phyloP scores from a whole-genome alignment of 2,888 invertebrate genomes.

The Pollenia angustigena region DNA sequence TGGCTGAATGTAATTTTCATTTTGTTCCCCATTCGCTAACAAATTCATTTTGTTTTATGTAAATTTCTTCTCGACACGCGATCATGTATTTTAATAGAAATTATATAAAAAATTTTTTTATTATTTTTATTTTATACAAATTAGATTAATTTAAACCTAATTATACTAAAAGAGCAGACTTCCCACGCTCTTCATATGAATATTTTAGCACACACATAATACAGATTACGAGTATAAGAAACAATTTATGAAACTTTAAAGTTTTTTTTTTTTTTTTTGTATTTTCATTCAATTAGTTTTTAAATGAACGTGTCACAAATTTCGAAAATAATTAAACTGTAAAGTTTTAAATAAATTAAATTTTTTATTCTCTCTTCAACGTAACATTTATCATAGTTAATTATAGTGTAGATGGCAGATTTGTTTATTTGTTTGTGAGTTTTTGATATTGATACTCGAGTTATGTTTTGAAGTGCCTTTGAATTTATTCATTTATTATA shows the following conservation, averaged over 20 bases:
- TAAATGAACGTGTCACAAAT: constrained; percentile 34
- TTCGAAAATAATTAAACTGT: constrained; percentile 34
- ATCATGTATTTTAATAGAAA: constrained; percentile 62
- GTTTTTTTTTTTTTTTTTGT: not conserved
- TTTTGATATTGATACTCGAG: constrained; percentile 44
- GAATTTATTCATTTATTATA: constrained; percentile 19
- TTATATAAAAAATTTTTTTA: constrained; percentile 32
- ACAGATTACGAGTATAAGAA: not conserved
- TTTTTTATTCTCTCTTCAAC: not conserved
- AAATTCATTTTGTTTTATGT: constrained; percentile 58
- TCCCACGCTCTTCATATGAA: constrained; percentile 40
- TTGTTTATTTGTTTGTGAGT: constrained; percentile 21
- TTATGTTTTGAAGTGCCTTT: constrained; percentile 19
- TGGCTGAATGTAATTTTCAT: constrained; percentile 15
- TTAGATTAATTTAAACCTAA: constrained; percentile 59
- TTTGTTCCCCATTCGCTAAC: constrained; percentile 27
- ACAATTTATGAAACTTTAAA: not conserved
- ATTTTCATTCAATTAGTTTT: constrained; percentile 12
- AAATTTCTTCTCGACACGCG: constrained; percentile 61
- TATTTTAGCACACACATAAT: constrained; percentile 16
- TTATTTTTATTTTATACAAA: constrained; percentile 52
- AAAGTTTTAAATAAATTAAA: not conserved
- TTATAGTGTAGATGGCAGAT: constrained; percentile 27
- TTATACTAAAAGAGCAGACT: constrained; percentile 47
- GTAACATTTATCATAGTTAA: constrained; percentile 37